Percentiles rank a stretch among this genome's conserved stretches.
phyloP scores from a whole-genome alignment of 1,140 invertebrate species.

The Proctacanthus coquilletti region DNA sequence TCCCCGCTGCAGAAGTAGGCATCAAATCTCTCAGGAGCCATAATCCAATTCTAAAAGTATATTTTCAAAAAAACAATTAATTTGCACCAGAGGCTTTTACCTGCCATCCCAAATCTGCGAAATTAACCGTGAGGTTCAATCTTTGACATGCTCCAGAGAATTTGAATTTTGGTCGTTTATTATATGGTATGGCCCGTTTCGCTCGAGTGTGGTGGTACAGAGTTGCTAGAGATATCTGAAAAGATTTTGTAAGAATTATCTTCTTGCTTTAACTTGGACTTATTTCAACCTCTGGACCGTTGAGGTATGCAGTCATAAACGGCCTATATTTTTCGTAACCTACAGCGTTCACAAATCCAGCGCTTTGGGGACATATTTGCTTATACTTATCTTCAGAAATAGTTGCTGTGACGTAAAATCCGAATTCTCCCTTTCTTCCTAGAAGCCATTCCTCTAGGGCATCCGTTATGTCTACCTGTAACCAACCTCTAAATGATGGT shows the following conservation, averaged over 20 bases:
- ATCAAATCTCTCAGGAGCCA: slow-evolving; percentile 27
- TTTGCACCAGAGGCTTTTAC: not conserved
- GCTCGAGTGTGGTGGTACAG: not conserved
- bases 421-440: slow-evolving; percentile 7
- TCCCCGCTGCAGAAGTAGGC: slow-evolving; percentile 26
- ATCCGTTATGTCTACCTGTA: slow-evolving; percentile 22
- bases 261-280: slow-evolving; percentile 13
- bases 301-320: slow-evolving; percentile 25
- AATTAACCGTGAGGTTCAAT: slow-evolving; percentile 25
- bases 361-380: too few species aligned
- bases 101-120: slow-evolving; percentile 24
- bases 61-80: not conserved
- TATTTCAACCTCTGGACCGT: slow-evolving; percentile 23
- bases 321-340: slow-evolving; percentile 14
- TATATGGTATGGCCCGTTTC: slow-evolving; percentile 8
- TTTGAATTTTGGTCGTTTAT: slow-evolving; percentile 15
- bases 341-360: slow-evolving; percentile 5
- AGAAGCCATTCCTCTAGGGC: slow-evolving; percentile 15
- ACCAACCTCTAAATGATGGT: slow-evolving; percentile 15
- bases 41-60: slow-evolving; percentile 16
- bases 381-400: slow-evolving; percentile 6
- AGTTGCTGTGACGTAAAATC: slow-evolving; percentile 11
- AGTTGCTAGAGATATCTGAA: too few species aligned
- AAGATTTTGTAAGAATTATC: not conserved
- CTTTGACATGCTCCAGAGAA: slow-evolving; percentile 22